These are phyloP conservation scores for Acanthosoma haemorrhoidale DNA, from an alignment of 2,888 invertebrate genomes.

Conservation along the genomic window DNA sequence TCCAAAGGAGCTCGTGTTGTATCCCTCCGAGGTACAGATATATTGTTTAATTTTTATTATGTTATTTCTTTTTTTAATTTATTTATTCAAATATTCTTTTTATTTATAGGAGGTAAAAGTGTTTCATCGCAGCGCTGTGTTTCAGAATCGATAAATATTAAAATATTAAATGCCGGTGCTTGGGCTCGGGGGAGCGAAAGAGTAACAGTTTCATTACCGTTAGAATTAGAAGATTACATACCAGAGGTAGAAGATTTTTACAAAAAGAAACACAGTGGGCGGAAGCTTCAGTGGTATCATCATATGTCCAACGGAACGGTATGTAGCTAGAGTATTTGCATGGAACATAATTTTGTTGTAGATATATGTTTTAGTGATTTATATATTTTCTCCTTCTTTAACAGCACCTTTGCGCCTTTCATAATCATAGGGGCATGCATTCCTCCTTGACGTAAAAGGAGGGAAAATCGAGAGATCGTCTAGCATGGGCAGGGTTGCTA, in stretches of 20 bases:
- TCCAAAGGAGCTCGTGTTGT: no score
- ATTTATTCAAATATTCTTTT: not conserved
- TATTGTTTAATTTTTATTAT: no score
- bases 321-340: constrained; percentile 40
- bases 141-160: constrained; percentile 89
- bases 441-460: no score
- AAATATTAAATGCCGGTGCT: constrained; percentile 96
- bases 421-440: no score
- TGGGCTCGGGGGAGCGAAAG: constrained; percentile 95
- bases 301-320: constrained; percentile 98
- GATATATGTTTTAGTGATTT: no score
- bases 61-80: not conserved
- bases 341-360: not conserved
- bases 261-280: constrained; percentile 92
- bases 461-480: no score
- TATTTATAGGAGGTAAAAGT: not conserved
- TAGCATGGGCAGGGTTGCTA: no score
- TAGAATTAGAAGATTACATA: constrained; percentile 97
- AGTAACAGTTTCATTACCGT: constrained; percentile 90
- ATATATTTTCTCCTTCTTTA: no score
- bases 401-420: no score
- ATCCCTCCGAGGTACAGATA: no score
- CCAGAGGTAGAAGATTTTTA: constrained; percentile 99
- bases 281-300: constrained; percentile 98
- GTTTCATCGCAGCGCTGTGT: no score